Percentiles rank a stretch among this genome's conserved stretches.
Evolutionary conservation across 1,140 invertebrate genomes (phyloP).

Genomic region (Drosophila fuyamai): DNA sequence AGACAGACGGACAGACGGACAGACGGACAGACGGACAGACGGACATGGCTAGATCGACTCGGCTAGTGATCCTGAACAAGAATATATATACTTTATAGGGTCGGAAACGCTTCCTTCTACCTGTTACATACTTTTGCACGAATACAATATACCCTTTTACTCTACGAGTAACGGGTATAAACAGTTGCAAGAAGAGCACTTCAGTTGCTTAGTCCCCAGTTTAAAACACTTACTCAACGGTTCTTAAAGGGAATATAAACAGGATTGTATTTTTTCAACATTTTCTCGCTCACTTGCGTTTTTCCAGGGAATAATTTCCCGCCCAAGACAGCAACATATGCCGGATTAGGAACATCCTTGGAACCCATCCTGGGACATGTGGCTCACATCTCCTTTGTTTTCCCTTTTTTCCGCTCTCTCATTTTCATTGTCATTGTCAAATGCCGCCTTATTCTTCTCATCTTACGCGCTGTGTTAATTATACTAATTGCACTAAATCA

Average conservation of each 20-base stretch:
- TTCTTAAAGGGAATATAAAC: slow-evolving; percentile 24
- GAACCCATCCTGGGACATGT: slow-evolving; percentile 55
- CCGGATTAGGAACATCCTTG: slow-evolving; percentile 64
- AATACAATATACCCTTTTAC: too few relatives aligned
- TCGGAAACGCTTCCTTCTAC: too few relatives aligned
- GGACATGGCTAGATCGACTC: too few relatives aligned
- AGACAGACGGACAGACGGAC: too few relatives aligned
- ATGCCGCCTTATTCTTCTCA: slow-evolving; percentile 71
- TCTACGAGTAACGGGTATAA: too few relatives aligned
- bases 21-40: too few relatives aligned
- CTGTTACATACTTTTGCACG: too few relatives aligned
- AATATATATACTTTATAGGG: too few relatives aligned
- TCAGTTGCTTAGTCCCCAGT: background rate
- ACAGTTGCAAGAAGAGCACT: background rate
- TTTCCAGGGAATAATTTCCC: slow-evolving; percentile 59
- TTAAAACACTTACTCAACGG: background rate
- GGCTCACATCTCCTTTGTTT: slow-evolving; percentile 45
- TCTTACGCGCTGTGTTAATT: slow-evolving; percentile 77
- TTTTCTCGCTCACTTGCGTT: slow-evolving; percentile 32
- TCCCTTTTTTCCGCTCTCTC: slow-evolving; percentile 9
- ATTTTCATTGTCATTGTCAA: slow-evolving; percentile 65
- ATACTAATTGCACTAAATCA: slow-evolving; percentile 83
- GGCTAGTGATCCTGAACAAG: too few relatives aligned
- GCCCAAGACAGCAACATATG: slow-evolving; percentile 65
- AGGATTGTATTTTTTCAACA: slow-evolving; percentile 19